Conservation (phyloP, 1,140 invertebrate genomes). For the Drosophila novamexicana region DNA sequence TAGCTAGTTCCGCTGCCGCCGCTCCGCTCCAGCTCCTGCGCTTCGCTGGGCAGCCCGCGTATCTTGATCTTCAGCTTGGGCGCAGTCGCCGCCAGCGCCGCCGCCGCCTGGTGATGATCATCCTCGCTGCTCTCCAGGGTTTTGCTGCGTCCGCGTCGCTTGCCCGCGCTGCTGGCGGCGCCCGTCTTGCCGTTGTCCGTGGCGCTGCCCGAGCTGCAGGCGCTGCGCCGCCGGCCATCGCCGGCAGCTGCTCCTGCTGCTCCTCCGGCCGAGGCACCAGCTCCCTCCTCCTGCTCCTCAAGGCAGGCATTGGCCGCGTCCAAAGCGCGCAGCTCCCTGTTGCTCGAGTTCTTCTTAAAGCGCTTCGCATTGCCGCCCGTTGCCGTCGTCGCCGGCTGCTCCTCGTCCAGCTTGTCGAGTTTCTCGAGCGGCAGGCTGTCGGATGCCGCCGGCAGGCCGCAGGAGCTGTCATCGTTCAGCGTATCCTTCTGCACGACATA, state of each 20-base stretch:
- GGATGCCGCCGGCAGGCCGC: constrained; percentile 82
- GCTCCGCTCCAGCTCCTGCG: constrained; percentile 72
- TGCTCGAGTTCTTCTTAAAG: constrained; percentile 75
- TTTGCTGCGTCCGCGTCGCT: constrained; percentile 77
- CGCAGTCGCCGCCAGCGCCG: constrained; percentile 52
- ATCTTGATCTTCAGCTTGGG: constrained; percentile 95
- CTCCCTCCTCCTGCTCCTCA: constrained; percentile 71
- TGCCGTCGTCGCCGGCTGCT: constrained; percentile 66
- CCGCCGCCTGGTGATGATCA: constrained; percentile 46
- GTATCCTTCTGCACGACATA: constrained; percentile 93
- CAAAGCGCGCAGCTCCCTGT: constrained; percentile 85
- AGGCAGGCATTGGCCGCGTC: constrained; percentile 63
- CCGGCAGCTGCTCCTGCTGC: neutral
- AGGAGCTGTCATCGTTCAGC: constrained; percentile 90
- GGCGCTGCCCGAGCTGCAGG: constrained; percentile 83
- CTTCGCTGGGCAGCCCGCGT: constrained; percentile 86
- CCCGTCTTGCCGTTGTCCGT: constrained; percentile 71
- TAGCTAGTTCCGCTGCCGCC: constrained; percentile 49
- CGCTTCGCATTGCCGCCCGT: constrained; percentile 87
- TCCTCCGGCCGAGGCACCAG: constrained; percentile 61
- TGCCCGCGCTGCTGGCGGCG: constrained; percentile 74
- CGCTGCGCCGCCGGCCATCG: constrained; percentile 85
- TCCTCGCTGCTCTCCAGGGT: constrained; percentile 85
- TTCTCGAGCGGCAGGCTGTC: constrained; percentile 63
- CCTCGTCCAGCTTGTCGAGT: constrained; percentile 69